Evolutionary conservation across 92 coral and sea anemone genomes (phyloP), one percentile per base, ranked within the genome.

Genomic region (Epizoanthus illoricatus): DNA sequence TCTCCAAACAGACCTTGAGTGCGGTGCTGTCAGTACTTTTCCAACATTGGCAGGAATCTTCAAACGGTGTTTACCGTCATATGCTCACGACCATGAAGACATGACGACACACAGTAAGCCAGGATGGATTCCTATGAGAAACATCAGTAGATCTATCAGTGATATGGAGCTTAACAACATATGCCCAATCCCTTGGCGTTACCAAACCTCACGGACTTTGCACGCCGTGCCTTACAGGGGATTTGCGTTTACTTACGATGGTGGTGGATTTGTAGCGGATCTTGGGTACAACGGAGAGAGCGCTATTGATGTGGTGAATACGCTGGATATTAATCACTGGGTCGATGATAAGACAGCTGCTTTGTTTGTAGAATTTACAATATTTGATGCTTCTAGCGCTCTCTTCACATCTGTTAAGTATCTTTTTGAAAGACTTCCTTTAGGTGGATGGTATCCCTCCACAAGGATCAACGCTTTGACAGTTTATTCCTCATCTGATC

Each of bases 221-320:
- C 74, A 87, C 10, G 61, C 89, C 4, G 56, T 69, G 2, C 78
- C 91, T 5, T 71, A 84, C 69, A 58, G 69, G 52, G 95, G 95
- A 0, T 33, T 55, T 33, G 73, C 59, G 67, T 64, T 72, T 8
- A 66, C 84, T 5, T 92, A 92, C 86, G 59, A 73, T 43, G 94
- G 94, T 2, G 94, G 94, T 28, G 98, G 98, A 11, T 94, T 59
- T 84, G 97, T 94, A 3, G 92, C 94, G 10, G 95, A 92, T 52
- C 91, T 94, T 59, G 92, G 98, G 12, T 93, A 91, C 85, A 84
- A 89, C 81, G 68, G 81, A 42, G 81, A 81, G 73, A 81, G 86
- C 10, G 98, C 98, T 12, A 49, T 81, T 19, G 66, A 84, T 42
- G 84, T 85, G 15, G 68, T 91, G 23, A 74, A 28, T 12, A 71